Evolutionary conservation across 2,797 vertebrate genomes (phyloP).

Genomic region (Apogon talboti): DNA sequence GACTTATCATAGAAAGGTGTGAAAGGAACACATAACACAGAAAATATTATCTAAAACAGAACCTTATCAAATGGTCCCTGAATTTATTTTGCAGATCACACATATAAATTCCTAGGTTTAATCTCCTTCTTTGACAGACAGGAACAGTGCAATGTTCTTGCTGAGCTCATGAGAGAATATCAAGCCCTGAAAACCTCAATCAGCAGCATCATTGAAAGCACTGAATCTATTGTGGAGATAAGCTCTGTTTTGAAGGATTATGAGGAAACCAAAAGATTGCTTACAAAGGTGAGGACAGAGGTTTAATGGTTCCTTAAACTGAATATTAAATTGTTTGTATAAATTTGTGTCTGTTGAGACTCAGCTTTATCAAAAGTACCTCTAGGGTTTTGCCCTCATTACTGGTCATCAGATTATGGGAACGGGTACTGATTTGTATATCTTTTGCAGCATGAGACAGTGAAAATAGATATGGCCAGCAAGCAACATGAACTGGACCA

Average conservation of each 20-base stretch:
- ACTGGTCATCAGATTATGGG: background rate
- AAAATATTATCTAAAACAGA: background rate
- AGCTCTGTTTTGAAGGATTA: conserved; percentile 88
- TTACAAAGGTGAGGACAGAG: conserved; percentile 87
- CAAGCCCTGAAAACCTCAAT: conserved; percentile 88
- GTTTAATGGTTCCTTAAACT: background rate
- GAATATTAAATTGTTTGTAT: background rate
- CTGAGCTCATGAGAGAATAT: conserved; percentile 91
- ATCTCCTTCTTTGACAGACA: conserved; percentile 81
- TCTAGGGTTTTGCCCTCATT: background rate
- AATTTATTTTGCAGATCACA: background rate
- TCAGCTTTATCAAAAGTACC: too few relatives aligned
- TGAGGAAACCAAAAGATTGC: conserved; percentile 89
- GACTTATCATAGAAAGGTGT: conserved; percentile 92
- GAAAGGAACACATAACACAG: background rate
- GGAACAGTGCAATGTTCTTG: conserved; percentile 89
- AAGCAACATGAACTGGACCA: conserved; percentile 90
- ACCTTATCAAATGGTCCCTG: background rate
- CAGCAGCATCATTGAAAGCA: conserved; percentile 84
- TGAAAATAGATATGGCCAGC: conserved; percentile 86
- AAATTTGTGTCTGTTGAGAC: too few relatives aligned
- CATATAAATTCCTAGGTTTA: background rate
- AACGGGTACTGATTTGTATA: background rate
- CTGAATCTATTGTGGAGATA: conserved; percentile 83
- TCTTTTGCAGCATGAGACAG: conserved; percentile 88